Evolutionary conservation across 2,113 vertebrate genomes (phyloP), one percentile per base, ranked within the genome.

Genomic region (Mobula birostris): DNA sequence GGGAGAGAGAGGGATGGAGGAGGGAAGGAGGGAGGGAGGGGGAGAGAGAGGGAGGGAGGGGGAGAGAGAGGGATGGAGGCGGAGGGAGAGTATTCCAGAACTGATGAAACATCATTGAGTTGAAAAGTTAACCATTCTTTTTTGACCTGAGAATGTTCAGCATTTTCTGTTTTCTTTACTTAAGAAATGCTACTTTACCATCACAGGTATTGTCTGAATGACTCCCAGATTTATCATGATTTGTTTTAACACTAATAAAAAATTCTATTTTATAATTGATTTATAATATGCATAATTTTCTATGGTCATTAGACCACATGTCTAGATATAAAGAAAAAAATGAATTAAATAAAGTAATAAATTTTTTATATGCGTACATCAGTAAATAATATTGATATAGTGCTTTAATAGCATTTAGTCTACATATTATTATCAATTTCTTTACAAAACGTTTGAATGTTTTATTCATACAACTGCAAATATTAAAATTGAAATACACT

Each of bases 351-450:
- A 32, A 93, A 74, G 72, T 93, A 93, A 93, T 93, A 74, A 74
- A 72, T 74, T 24, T 93, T 93, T 76, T 5, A 40, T 93, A 56
- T 72, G 90, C 36, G 3, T 74, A 48, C 40, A 93, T 93, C 70
- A 93, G 68, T 56, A 76, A 93, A 74, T 93, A 93, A 48, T 93
- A 56, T 93, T 93, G 91, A 93, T 93, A 93, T 76, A 93, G 91
- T 72, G 12, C 21, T 74, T 56, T 93, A 76, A 93, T 76, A 74
- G 70, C 74, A 36, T 70, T 93, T 93, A 93, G 21, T 40, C 21
- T 93, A 93, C 70, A 93, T 93, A 56, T 93, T 93, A 93, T 74
- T 93, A 40, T 40, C 68, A 32, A 93, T 93, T 93, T 93, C 9
- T 56, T 76, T 27, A 66, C 70, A 93, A 93, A 74, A 17, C 32